Base-by-base conservation (phyloP, 1,140 invertebrate genomes). In the Philaenus spumarius region DNA sequence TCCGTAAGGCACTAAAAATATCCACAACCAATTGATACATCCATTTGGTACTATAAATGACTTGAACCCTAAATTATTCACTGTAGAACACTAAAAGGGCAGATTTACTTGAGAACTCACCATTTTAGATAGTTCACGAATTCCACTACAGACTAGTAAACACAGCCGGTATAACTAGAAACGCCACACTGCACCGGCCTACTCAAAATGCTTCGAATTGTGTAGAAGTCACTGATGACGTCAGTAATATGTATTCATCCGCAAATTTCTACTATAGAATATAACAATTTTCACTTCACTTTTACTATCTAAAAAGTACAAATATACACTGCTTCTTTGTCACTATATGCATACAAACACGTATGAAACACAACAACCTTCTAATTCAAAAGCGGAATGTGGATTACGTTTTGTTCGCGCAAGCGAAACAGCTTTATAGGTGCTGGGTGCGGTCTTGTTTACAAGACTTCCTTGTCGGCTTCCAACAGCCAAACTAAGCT, bases 361-460 rank as follows among this genome's bases (percentile, higher is more conserved):
- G 45, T 51, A 19, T 14, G 12, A 40, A 58, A 40, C 37, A 35
- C 47, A 47, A 58, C 30, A 50, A 51, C 56, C 46, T 17, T 47
- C 46, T 58, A 53, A 59, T 53, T 39, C 58, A 37, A 54, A 54
- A 40, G 53, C 48, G 22, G 40, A 47, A 53, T 47, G 61, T 59
- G 65, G 68, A 69, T 68, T 68, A 64, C 63, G 64, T 66, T 67
- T 64, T 62, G 59, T 54, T 34, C 56, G 67, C 63, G 66, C 63
- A 62, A 59, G 62, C 59, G 57, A 55, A 63, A 66, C 59, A 55
- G 69, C 70, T 72, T 75, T 74, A 80, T 80, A 79, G 76, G 73
- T 72, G 75, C 78, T 77, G 80, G 81, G 77, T 77, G 79, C 79
- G 78, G 79, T 77, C 77, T 74, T 79, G 78, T 80, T 78, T 79